Evolutionary conservation across 1,140 invertebrate species (phyloP).

Genomic region (Babylonia areolata): DNA sequence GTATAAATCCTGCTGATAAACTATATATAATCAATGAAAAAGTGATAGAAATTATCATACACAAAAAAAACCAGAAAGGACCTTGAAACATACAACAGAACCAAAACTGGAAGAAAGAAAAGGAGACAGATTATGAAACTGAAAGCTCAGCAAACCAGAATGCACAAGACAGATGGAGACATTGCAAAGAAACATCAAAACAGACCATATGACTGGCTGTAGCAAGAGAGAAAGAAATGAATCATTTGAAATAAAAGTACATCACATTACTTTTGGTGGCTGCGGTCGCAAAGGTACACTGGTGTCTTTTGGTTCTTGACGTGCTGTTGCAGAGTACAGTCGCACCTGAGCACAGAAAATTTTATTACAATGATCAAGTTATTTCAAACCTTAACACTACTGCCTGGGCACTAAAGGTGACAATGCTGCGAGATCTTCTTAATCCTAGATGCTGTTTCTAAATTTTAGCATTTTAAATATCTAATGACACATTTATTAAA

Average conservation of each 20-base stretch:
- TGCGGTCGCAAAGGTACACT: not conserved
- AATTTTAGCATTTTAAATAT: no score
- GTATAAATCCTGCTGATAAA: conserved; percentile 16
- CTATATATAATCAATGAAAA: not conserved
- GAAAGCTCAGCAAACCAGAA: not conserved
- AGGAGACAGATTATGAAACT: not conserved
- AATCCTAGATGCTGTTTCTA: no score
- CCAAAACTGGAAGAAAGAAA: conserved; percentile 25
- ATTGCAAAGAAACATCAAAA: not conserved
- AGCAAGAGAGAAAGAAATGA: not conserved
- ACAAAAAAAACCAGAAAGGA: not conserved
- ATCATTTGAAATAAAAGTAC: not conserved
- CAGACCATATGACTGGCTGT: not conserved
- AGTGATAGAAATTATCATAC: not conserved
- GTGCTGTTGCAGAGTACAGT: conserved; percentile 32
- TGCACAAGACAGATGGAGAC: conserved; percentile 21
- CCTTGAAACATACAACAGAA: conserved; percentile 1
- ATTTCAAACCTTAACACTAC: no score
- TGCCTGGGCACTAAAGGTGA: no score
- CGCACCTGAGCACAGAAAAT: conserved; percentile 15
- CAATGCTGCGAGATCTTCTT: no score
- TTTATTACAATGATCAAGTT: no score
- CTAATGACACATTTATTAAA: no score
- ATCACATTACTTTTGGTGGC: not conserved
- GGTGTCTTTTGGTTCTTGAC: conserved; percentile 25